Evolutionary conservation across 2,113 vertebrate genomes (phyloP).

Genomic region (Alligator mississippiensis): DNA sequence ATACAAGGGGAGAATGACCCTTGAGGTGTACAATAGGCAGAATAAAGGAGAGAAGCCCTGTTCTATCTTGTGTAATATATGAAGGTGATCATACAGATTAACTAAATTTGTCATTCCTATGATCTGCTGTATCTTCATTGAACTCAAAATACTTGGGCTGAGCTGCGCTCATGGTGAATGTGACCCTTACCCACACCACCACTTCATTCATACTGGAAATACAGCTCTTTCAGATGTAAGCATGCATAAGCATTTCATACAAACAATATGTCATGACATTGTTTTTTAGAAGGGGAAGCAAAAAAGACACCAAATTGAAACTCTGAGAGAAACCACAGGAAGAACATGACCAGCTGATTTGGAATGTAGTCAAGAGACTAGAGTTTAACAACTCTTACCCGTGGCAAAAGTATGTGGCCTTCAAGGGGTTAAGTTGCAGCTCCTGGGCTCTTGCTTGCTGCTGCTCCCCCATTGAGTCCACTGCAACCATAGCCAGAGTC

Average conservation of each 20-base stretch:
- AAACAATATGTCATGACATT: background rate
- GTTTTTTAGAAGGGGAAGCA: background rate
- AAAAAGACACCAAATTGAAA: slow-evolving; percentile 31
- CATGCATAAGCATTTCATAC: background rate
- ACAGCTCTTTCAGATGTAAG: background rate
- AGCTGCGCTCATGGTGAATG: background rate
- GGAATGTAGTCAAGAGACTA: background rate
- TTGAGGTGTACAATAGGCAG: background rate
- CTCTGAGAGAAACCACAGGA: slow-evolving; percentile 13
- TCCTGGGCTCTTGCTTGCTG: too few species aligned
- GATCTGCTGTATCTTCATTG: background rate
- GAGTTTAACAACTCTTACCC: background rate
- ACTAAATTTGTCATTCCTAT: slow-evolving; percentile 11
- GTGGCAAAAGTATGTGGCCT: background rate
- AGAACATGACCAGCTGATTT: slow-evolving; percentile 24
- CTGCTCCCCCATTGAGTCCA: too few species aligned
- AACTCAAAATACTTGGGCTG: background rate
- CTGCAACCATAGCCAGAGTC: too few species aligned
- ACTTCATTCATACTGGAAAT: background rate
- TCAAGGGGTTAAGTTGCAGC: too few species aligned
- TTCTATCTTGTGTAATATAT: background rate
- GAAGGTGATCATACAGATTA: slow-evolving; percentile 6
- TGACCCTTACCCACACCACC: background rate
- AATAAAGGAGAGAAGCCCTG: background rate
- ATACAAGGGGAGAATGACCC: background rate